These are phyloP conservation scores for Scaptomyza graminum DNA, from an alignment of 1,140 invertebrate genomes.

Conservation along the genomic window DNA sequence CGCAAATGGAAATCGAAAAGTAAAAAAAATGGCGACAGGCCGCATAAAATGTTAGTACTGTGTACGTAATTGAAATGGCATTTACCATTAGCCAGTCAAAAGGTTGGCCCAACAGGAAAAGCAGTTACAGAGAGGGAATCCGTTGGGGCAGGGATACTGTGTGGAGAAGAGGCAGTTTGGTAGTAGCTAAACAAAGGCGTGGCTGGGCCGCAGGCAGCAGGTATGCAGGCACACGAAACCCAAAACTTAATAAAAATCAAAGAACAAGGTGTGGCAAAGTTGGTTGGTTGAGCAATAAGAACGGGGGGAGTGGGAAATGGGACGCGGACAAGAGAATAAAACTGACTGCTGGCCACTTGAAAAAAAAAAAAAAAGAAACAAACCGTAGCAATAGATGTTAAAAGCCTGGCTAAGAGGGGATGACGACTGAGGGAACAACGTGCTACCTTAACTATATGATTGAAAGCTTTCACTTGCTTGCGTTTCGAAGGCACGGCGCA, in stretches of 20 bases:
- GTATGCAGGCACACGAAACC: slow-evolving; percentile 44
- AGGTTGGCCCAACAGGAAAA: slow-evolving; percentile 22
- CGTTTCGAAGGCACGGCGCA: slow-evolving; percentile 66
- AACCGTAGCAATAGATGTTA: slow-evolving; percentile 65
- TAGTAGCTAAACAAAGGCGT: slow-evolving; percentile 41
- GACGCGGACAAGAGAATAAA: neutral
- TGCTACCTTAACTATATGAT: slow-evolving; percentile 62
- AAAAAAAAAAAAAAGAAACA: slow-evolving; percentile 22
- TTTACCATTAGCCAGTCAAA: slow-evolving; percentile 70
- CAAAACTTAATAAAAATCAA: slow-evolving; percentile 78
- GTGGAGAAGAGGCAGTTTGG: slow-evolving; percentile 25
- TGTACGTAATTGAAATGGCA: slow-evolving; percentile 79
- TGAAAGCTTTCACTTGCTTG: slow-evolving; percentile 78
- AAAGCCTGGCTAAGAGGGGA: slow-evolving; percentile 40
- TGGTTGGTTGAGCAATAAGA: neutral
- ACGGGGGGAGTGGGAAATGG: no score
- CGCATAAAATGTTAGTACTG: slow-evolving; percentile 77
- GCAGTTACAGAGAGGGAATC: neutral
- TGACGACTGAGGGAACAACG: slow-evolving; percentile 16
- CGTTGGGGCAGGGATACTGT: slow-evolving; percentile 9
- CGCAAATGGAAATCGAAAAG: slow-evolving; percentile 71
- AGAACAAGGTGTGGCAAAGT: slow-evolving; percentile 69
- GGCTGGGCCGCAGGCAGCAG: slow-evolving; percentile 3
- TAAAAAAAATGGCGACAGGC: slow-evolving; percentile 63
- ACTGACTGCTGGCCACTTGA: slow-evolving; percentile 64